Conservation (phyloP, 2,113 vertebrate species). For the Catharus bicknelli region DNA sequence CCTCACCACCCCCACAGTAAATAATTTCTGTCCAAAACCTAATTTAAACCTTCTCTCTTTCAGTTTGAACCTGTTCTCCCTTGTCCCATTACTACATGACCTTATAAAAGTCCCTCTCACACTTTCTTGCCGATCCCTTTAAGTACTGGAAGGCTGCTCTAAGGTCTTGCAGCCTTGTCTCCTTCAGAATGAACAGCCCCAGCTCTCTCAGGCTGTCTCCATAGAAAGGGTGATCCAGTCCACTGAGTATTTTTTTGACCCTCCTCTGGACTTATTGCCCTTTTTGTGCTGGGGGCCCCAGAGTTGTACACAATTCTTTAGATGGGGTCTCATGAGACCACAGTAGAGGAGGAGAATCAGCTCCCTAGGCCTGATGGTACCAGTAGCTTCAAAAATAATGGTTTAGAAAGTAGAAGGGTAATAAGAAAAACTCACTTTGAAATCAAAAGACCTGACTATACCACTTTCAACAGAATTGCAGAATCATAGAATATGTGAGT, state of each 20-base stretch:
- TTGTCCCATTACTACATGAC: not conserved
- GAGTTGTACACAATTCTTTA: not conserved
- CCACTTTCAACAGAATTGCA: not conserved
- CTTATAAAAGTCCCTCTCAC: not conserved
- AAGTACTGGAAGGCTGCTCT: not conserved
- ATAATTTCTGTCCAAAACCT: not conserved
- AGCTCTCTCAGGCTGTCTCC: not conserved
- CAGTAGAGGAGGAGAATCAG: not conserved
- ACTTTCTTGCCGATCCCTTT: not conserved
- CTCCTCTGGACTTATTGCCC: not conserved
- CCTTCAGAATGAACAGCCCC: not conserved
- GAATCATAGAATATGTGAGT: not conserved
- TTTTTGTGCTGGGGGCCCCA: not conserved
- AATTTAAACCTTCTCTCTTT: not conserved
- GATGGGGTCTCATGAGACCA: rapidly evolving
- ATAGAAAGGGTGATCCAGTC: no score
- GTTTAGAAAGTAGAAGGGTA: not conserved
- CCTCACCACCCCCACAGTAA: not conserved
- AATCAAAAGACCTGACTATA: not conserved
- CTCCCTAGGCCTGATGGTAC: not conserved
- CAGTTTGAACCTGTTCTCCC: not conserved
- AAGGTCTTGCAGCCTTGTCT: not conserved
- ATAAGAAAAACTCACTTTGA: not conserved
- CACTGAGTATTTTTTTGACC: not conserved
- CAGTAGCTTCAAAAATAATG: not conserved